Percentiles rank a stretch among this genome's conserved stretches.
Conservation (phyloP, 2,797 vertebrate genomes). For the Alauda arvensis region DNA sequence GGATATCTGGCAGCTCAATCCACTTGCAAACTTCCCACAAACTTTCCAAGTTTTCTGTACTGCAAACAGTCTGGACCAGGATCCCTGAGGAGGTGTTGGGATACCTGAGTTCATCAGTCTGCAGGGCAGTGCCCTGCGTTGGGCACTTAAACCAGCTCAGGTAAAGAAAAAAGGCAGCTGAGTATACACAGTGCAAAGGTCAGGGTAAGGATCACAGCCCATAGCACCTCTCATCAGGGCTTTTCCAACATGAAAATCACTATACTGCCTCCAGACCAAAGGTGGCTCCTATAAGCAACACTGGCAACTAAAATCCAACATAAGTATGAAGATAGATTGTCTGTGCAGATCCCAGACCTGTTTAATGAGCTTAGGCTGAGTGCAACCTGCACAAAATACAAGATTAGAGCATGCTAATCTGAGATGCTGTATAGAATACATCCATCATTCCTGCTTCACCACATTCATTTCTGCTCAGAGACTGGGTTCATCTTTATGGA, state of each 20-base stretch:
- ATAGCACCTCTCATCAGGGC: not conserved
- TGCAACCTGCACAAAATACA: not conserved
- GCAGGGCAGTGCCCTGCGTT: not conserved
- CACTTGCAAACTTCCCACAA: not conserved
- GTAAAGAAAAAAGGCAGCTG: fast-evolving
- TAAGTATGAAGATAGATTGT: not conserved
- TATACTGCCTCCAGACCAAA: not conserved
- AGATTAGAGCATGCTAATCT: not conserved
- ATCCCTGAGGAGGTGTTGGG: not conserved
- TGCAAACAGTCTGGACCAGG: not conserved
- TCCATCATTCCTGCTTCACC: not conserved
- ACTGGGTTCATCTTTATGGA: not conserved
- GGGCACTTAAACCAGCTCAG: not conserved
- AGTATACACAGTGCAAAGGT: not conserved
- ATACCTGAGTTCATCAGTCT: not conserved
- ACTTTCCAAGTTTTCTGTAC: not conserved
- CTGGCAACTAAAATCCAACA: not conserved
- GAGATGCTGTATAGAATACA: not conserved
- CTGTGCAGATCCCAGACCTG: not conserved
- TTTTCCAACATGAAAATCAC: not conserved
- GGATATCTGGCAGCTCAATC: not conserved
- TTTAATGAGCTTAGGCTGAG: not conserved
- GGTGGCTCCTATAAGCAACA: not conserved
- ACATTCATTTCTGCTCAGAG: not conserved
- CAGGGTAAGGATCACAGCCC: not conserved